Conservation (phyloP, 2,888 invertebrate species). For the Malachius bipustulatus region DNA sequence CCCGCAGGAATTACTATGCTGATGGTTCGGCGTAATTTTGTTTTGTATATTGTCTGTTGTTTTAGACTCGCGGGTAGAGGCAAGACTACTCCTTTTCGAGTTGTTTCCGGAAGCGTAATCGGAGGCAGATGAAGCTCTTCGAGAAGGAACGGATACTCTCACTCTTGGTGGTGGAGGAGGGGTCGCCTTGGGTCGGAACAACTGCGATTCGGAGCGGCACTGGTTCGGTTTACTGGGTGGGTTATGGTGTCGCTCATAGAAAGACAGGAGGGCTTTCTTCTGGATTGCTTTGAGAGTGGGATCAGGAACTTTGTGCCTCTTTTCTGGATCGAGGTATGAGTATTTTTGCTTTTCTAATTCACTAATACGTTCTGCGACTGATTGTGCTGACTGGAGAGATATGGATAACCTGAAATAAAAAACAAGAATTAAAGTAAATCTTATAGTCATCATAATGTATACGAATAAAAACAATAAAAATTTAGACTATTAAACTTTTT, state of each 20-base stretch:
- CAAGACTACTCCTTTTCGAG: slow-evolving; percentile 38
- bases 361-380: slow-evolving; percentile 53
- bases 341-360: slow-evolving; percentile 54
- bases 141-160: slow-evolving; percentile 38
- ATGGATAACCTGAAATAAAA: slow-evolving; percentile 28
- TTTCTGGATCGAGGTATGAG: slow-evolving; percentile 60
- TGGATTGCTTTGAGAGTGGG: slow-evolving; percentile 69
- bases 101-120: slow-evolving; percentile 46
- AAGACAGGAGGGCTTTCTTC: slow-evolving; percentile 69
- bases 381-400: slow-evolving; percentile 38
- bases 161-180: slow-evolving; percentile 35
- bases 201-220: slow-evolving; percentile 49
- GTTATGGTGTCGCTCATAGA: slow-evolving; percentile 61
- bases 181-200: slow-evolving; percentile 33
- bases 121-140: slow-evolving; percentile 55
- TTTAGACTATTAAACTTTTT: too few relatives aligned
- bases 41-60: slow-evolving; percentile 26
- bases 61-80: slow-evolving; percentile 29
- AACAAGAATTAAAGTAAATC: slow-evolving; percentile 12
- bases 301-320: slow-evolving; percentile 58
- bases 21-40: slow-evolving; percentile 36
- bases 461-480: too few relatives aligned
- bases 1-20: slow-evolving; percentile 48
- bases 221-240: slow-evolving; percentile 29
- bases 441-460: neutral